Percentiles rank a stretch among this genome's conserved stretches.
Conservation (phyloP, 2,113 vertebrate genomes). For the Petrocephalus microphthalmus region DNA sequence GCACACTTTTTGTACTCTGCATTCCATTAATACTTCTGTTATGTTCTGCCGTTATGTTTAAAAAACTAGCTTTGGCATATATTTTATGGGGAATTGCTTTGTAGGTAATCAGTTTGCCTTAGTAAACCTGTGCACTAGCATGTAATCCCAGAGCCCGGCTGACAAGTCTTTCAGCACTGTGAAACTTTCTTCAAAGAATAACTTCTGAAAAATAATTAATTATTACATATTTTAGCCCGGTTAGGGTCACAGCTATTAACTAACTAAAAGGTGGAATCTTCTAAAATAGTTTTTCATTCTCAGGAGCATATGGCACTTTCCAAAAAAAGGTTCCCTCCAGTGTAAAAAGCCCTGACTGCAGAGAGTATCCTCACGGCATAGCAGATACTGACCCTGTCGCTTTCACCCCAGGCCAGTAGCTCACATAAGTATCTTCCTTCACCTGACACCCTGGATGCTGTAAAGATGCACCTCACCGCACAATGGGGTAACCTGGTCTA, state of each 20-base stretch:
- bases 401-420: neutral
- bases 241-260: neutral
- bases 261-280: neutral
- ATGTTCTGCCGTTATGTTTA: neutral
- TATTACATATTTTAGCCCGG: neutral
- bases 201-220: neutral
- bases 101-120: neutral
- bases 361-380: neutral
- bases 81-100: neutral
- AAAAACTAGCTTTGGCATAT: neutral
- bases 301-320: neutral
- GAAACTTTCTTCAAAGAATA: neutral
- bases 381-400: neutral
- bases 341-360: neutral
- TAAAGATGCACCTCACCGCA: neutral
- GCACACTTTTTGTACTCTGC: neutral
- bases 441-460: conserved; percentile 23
- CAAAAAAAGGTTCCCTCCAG: neutral
- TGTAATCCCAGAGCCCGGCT: neutral
- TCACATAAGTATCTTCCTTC: neutral
- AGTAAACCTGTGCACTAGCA: neutral
- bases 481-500: conserved; percentile 30
- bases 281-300: neutral
- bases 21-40: neutral
- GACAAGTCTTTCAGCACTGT: neutral